Evolutionary conservation across 1,140 invertebrate genomes (phyloP).

Genomic region (Platyscapa corneri): DNA sequence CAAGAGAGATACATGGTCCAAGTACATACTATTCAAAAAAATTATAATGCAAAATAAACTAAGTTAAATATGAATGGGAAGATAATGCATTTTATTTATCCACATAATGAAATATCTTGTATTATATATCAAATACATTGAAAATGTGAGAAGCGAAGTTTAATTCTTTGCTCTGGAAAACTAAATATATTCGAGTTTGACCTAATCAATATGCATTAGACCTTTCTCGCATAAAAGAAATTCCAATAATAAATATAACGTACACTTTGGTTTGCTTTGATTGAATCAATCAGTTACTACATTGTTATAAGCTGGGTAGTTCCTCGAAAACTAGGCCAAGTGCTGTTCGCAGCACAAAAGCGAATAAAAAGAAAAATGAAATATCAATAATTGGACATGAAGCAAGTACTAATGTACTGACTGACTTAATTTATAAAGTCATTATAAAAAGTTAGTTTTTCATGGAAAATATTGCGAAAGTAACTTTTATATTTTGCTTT

Average conservation of each 20-base stretch:
- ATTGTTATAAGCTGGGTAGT: slow-evolving; percentile 16
- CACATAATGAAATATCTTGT: not conserved
- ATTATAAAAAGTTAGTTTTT: slow-evolving; percentile 15
- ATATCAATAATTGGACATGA: slow-evolving; percentile 42
- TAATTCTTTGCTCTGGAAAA: not conserved
- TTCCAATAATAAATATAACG: slow-evolving; percentile 35
- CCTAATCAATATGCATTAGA: slow-evolving; percentile 23
- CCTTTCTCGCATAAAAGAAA: slow-evolving; percentile 3
- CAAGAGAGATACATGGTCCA: not conserved
- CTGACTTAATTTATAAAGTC: slow-evolving; percentile 32
- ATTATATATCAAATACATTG: not conserved
- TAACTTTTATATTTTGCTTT: slow-evolving; percentile 7
- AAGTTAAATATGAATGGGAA: not conserved
- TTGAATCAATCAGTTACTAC: slow-evolving; percentile 38
- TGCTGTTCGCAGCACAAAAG: slow-evolving; percentile 22
- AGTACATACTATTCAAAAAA: not conserved
- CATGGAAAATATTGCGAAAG: slow-evolving; percentile 1
- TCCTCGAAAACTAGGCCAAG: slow-evolving; percentile 40
- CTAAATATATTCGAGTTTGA: slow-evolving; percentile 1
- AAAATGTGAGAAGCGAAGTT: not conserved
- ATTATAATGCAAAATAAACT: not conserved
- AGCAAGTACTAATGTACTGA: slow-evolving; percentile 26
- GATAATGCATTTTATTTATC: not conserved
- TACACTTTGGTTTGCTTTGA: slow-evolving; percentile 25
- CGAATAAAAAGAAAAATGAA: slow-evolving; percentile 29